phyloP scores from a whole-genome alignment of 2,888 invertebrate genomes.

The Bruchidius siliquastri region DNA sequence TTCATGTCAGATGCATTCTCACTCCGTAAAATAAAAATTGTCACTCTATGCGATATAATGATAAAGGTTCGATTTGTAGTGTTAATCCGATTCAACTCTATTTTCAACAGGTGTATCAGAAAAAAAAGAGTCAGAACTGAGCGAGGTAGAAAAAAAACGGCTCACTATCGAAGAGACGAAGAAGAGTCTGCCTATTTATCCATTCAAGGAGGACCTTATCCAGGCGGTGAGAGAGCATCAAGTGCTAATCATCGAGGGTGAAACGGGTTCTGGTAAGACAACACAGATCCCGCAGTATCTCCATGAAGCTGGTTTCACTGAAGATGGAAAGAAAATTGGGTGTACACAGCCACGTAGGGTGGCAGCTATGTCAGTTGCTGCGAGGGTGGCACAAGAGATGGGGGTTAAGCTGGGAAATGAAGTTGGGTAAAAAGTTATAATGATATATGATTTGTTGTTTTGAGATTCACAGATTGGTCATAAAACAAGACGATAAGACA shows the following conservation, averaged over 20 bases:
- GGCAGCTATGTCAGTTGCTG: slow-evolving; percentile 99
- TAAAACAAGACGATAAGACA: too few species aligned
- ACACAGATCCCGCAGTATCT: slow-evolving; percentile 98
- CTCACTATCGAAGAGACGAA: slow-evolving; percentile 88
- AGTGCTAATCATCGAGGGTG: slow-evolving; percentile 92
- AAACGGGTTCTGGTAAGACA: slow-evolving; percentile 98
- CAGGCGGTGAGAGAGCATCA: slow-evolving; percentile 87
- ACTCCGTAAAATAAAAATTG: too few species aligned
- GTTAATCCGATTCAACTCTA: neutral
- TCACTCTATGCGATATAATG: too few species aligned
- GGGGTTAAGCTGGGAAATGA: slow-evolving; percentile 91
- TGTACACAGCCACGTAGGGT: slow-evolving; percentile 97
- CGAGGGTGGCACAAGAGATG: slow-evolving; percentile 98
- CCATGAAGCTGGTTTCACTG: slow-evolving; percentile 86
- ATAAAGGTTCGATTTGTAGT: too few species aligned
- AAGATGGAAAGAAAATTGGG: slow-evolving; percentile 70
- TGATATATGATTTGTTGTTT: too few species aligned
- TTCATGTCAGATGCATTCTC: too few species aligned
- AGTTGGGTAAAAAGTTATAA: slow-evolving; percentile 54
- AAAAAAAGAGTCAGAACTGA: slow-evolving; percentile 57
- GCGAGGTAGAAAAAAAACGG: slow-evolving; percentile 66
- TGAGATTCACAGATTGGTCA: too few species aligned
- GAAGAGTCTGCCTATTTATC: slow-evolving; percentile 87
- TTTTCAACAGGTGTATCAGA: slow-evolving; percentile 14
- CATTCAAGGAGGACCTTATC: slow-evolving; percentile 84